Evolutionary conservation across 2,888 invertebrate genomes (phyloP).

Genomic region (Stenotaenia linearis): DNA sequence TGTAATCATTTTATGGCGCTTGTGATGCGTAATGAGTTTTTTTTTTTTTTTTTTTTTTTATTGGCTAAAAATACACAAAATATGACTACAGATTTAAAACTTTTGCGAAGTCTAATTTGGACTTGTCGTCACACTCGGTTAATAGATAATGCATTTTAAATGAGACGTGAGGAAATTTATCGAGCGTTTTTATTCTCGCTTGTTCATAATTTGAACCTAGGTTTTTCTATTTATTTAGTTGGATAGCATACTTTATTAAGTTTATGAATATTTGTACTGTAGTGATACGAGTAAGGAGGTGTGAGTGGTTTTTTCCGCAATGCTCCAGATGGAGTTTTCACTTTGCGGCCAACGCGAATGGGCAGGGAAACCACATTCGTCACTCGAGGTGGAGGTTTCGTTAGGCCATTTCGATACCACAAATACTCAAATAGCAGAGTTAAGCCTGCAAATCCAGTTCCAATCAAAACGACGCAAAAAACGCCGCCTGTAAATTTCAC

Average conservation of each 20-base stretch:
- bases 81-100: too few relatives aligned
- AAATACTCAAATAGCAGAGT: conserved; percentile 84
- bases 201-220: background rate
- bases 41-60: too few relatives aligned
- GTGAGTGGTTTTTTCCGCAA: background rate
- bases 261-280: too few relatives aligned
- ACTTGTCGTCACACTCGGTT: too few relatives aligned
- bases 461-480: conserved; percentile 94
- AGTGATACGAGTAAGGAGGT: too few relatives aligned
- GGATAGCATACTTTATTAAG: too few relatives aligned
- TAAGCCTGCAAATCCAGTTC: conserved; percentile 82
- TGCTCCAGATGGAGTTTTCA: background rate
- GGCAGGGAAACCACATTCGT: background rate
- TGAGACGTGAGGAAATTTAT: background rate
- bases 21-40: too few relatives aligned
- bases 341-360: background rate
- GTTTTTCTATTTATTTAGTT: too few relatives aligned
- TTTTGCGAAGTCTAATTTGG: too few relatives aligned
- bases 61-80: too few relatives aligned
- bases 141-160: too few relatives aligned
- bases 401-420: conserved; percentile 42
- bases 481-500: conserved; percentile 61
- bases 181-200: background rate
- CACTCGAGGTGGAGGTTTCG: background rate
- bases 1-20: too few relatives aligned